Evolutionary conservation across 2,888 invertebrate genomes (phyloP), one percentile per base, ranked within the genome.

Genomic region (Lasioglossum calceatum): DNA sequence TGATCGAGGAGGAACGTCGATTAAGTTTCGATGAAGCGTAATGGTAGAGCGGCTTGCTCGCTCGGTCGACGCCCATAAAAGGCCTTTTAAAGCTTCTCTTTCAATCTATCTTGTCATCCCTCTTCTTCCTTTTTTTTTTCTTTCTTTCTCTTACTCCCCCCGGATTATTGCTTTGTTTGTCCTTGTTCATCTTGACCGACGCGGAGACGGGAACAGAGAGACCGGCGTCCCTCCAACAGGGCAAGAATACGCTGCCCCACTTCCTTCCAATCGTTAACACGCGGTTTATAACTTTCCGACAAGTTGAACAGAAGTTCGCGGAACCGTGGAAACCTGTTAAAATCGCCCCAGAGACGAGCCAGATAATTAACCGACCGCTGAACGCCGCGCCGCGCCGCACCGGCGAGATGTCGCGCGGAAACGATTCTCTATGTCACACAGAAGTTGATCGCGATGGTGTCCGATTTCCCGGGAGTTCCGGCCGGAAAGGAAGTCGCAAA

Each of bases 1-100:
- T 85, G 86, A 84, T 79, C 83, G 79, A 54, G 78, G 79, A 84
- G 82, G 81, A 86, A 84, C 77, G 79, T 61, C 90, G 82, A 88
- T 88, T 85, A 86, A 86, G 78, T 61, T 88, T 86, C 84, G 82
- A 88, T 83, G 85, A 88, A 88, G 83, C 87, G 84, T 90, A 90
- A 90, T 81, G 79, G 77, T 50, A 44, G 81, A 85, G 80, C 87
- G 80, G 72, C 79, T 64, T 67, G 79, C 75, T 82, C 82, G 58
- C 54, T 79, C 79, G 79, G 58, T 81, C 77, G 81, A 67, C 54
- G 77, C 75, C 70, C 70, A 78, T 80, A 80, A 87, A 85, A 82
- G 78, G 70, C 75, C 77, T 81, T 86, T 84, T 81, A 72, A 85
- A 82, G 32, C 79, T 73, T 73, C 78, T 39, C 80, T 79, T 81